These are phyloP conservation scores for Aspidiotus rigidus DNA, from an alignment of 2,888 invertebrate species.

Conservation along the genomic window DNA sequence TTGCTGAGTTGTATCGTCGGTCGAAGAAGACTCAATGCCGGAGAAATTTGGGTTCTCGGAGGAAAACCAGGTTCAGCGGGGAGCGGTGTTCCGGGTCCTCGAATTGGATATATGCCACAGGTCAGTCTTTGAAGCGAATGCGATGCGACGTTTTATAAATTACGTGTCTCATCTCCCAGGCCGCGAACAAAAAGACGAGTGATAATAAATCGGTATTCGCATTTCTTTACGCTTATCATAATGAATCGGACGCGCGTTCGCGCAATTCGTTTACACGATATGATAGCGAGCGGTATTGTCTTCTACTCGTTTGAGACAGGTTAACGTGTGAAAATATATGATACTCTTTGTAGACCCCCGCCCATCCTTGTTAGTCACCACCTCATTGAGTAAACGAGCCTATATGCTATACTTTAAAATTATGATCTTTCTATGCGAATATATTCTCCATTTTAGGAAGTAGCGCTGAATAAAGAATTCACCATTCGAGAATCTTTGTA, in stretches of 20 bases:
- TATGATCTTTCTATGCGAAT: too few species aligned
- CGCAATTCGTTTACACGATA: too few species aligned
- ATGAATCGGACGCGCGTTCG: too few species aligned
- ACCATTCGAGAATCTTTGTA: slow-evolving; percentile 70
- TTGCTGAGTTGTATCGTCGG: slow-evolving; percentile 78
- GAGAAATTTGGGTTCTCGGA: slow-evolving; percentile 76
- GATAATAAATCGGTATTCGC: too few species aligned
- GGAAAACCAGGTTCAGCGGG: slow-evolving; percentile 71
- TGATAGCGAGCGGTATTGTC: too few species aligned
- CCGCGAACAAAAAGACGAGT: neutral
- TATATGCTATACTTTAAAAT: too few species aligned
- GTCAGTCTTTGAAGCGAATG: slow-evolving; percentile 44
- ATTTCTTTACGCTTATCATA: too few species aligned
- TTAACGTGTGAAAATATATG: too few species aligned
- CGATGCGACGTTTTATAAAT: neutral
- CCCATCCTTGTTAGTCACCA: too few species aligned
- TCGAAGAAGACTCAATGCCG: slow-evolving; percentile 64
- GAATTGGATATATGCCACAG: slow-evolving; percentile 85
- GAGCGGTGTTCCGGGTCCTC: slow-evolving; percentile 78
- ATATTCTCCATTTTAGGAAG: slow-evolving; percentile 48
- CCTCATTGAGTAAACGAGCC: too few species aligned
- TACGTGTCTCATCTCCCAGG: slow-evolving; percentile 3
- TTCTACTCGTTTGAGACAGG: too few species aligned
- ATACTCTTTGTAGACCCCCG: too few species aligned
- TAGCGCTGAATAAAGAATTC: slow-evolving; percentile 67